Percentiles rank a stretch among this genome's conserved stretches.
These are phyloP conservation scores for Drosophila truncata DNA, from an alignment of 1,140 invertebrate genomes.

Conservation along the genomic window DNA sequence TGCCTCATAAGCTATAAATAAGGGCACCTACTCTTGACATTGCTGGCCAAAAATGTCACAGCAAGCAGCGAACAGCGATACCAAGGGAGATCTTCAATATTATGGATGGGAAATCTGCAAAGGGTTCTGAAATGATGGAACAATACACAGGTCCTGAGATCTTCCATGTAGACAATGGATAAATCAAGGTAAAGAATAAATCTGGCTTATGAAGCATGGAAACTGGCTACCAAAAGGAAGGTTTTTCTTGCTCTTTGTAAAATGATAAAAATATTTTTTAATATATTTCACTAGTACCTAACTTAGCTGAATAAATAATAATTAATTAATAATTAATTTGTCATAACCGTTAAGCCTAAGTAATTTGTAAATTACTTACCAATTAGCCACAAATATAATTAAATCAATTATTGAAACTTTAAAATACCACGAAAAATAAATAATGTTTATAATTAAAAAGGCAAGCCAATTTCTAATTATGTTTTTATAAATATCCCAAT, in stretches of 20 bases:
- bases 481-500: not conserved
- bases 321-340: not conserved
- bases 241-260: too few relatives aligned
- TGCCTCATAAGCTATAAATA: constrained; percentile 82
- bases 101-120: constrained; percentile 47
- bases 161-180: constrained; percentile 8
- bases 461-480: not conserved
- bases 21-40: constrained; percentile 68
- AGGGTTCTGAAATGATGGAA: constrained; percentile 47
- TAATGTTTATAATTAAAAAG: not conserved
- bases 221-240: too few relatives aligned
- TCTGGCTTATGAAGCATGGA: constrained; percentile 7
- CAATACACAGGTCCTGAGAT: constrained; percentile 44
- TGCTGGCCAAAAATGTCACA: constrained; percentile 63
- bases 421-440: not conserved
- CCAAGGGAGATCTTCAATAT: constrained; percentile 46
- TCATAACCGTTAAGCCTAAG: not conserved
- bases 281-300: not conserved
- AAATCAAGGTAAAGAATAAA: constrained; percentile 5
- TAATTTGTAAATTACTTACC: not conserved
- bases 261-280: not conserved
- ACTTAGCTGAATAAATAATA: not conserved
- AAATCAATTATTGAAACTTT: not conserved
- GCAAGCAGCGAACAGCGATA: constrained; percentile 39
- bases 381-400: too few relatives aligned